Base-by-base conservation (phyloP, 1,140 invertebrate species). In the Stegodyphus dumicola region DNA sequence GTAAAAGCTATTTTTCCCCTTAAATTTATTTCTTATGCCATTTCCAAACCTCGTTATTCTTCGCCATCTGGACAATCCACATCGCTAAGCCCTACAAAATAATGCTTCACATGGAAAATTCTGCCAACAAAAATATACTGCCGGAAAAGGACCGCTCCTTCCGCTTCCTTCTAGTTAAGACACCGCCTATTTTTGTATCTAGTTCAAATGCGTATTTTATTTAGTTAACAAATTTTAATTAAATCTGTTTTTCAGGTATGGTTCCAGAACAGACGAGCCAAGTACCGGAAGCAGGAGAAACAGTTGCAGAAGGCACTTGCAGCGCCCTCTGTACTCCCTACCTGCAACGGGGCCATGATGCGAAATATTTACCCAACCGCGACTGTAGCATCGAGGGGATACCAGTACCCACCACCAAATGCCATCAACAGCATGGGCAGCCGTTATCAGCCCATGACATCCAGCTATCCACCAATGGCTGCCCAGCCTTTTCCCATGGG, bases 261-360 rank as follows among this genome's bases (percentile, higher is more conserved):
- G 97, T 98, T 98, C 91, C 97, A 99, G 92, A 99, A 99, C 90
- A 92, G 97, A 89, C 92, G 97, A 88, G 97, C 97, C 2, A 99
- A 98, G 91, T 98, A 96, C 90, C 92, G 97, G 80, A 98, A 98
- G 91, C 97, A 98, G 89, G 97, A 98, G 90, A 98, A 96, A 91
- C 97, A 98, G 91, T 94, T 98, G 92, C 96, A 98, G 89, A 98
- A 98, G 91, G 96, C 91, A n/a, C 87, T 91, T 49, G 89, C 92
- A 88, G 77, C 95, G 95, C 71, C 95, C 33, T 90, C 91, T 6
- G 95, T 96, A 76, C 95, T 97, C 87, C 94, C 98, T 1, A 90
- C 92, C 11, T 99, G 97, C 91, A 98, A 98, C 92, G 97, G 97
- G 86, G 95, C 96, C 91, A 98, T 99, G 96, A 96, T 96, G 95